Base-by-base conservation (phyloP, 2,113 vertebrate genomes). In the Dryoscopus gambensis region DNA sequence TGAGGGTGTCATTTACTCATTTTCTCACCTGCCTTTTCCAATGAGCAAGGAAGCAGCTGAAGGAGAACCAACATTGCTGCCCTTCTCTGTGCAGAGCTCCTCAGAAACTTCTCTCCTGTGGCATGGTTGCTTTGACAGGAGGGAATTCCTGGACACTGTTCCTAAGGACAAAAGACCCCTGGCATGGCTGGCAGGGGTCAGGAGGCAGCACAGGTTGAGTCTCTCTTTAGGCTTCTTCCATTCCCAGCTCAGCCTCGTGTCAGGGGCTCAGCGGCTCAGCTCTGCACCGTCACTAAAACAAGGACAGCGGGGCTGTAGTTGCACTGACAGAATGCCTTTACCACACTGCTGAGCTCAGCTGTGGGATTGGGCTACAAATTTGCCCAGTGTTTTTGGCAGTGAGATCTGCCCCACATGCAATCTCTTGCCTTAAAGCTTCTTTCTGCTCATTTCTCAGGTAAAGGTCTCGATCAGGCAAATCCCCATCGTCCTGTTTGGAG, bases 151-250 rank as follows among this genome's bases (percentile, higher is more conserved):
- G 92, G 89, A 18, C 33, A 9, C 39, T 79, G 28, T 84, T 95
- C 82, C 90, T 97, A 94, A 94, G 82, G 93, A 88, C 76, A 95
- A 82, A 93, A 83, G 44, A 74, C 65, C 92, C 89, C 71, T 90
- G 76, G 91, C 79, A 47, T 31, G 83, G 40, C 42, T 94, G 90
- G 80, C 75, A 92, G 90, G 95, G 92, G 94, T 95, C 95, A 96
- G 21, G 44, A 46, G 75, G 70, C 57, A 94, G 52, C 64, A 92
- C 44, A 57, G 3, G 33, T 25, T 73, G 69, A 62, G 57, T 65
- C 69, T 74, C 47, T 87, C 65, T 63, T 71, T 55, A 82, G 84
- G 53, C 31, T 69, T 69, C 79, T 95, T 90, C 88, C 52, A 39
- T 81, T 77, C 78, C 55, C 90, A 94, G 47, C 33, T 81, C 73